Evolutionary conservation across 2,888 invertebrate genomes (phyloP).

Genomic region (Strigamia crassipes): DNA sequence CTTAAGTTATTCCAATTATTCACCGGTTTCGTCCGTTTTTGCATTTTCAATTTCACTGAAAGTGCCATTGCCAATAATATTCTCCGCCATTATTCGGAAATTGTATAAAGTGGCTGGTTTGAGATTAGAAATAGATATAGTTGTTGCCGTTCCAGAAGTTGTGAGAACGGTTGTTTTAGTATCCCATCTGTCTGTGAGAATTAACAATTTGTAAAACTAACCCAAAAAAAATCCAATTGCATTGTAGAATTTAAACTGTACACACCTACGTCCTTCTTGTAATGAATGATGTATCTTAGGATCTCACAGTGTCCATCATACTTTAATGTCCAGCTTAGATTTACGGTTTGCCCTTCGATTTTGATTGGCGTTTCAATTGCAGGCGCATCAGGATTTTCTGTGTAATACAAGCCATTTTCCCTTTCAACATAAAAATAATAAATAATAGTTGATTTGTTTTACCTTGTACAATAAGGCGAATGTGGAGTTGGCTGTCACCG

Average conservation of each 20-base stretch:
- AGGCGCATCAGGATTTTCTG: conserved; percentile 26
- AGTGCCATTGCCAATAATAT: conserved; percentile 14
- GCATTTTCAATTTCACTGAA: not conserved
- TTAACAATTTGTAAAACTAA: not conserved
- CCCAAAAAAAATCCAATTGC: not conserved
- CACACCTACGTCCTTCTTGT: conserved; percentile 13
- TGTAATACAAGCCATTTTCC: not conserved
- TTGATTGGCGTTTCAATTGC: not conserved
- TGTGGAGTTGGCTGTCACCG: not conserved
- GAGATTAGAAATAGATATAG: not conserved
- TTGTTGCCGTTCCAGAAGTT: not conserved
- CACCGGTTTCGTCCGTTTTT: conserved; percentile 25
- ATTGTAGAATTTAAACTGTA: not conserved
- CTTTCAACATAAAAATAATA: not conserved
- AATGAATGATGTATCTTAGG: not conserved
- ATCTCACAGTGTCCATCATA: conserved; percentile 4
- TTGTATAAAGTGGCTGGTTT: conserved; percentile 8
- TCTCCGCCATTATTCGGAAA: conserved; percentile 7
- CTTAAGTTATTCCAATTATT: not conserved
- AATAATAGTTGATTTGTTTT: not conserved
- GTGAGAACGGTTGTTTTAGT: not conserved
- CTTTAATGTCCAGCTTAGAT: not conserved
- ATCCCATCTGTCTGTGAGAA: not conserved
- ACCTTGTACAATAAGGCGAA: conserved; percentile 41
- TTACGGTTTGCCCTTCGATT: not conserved